phyloP scores from a whole-genome alignment of 2,888 invertebrate genomes.

The Cabera pusaria region DNA sequence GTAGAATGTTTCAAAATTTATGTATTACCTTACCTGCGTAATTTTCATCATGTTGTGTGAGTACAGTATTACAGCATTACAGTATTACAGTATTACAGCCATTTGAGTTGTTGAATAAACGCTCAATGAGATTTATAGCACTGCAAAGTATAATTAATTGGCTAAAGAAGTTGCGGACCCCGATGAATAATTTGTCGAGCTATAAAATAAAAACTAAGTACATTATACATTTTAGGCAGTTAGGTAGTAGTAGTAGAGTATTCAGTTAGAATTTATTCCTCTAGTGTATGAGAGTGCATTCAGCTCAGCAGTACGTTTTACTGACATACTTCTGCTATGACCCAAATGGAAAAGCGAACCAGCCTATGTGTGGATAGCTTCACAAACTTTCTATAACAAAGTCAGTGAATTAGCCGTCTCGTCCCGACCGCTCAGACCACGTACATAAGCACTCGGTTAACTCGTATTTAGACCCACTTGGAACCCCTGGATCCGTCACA shows the following conservation, averaged over 20 bases:
- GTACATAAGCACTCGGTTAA: slow-evolving; percentile 33
- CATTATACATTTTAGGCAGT: too few relatives aligned
- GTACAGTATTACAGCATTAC: too few relatives aligned
- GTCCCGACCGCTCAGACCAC: slow-evolving; percentile 27
- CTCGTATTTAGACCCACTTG: slow-evolving; percentile 31
- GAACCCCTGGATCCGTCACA: slow-evolving; percentile 37
- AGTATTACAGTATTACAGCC: too few relatives aligned
- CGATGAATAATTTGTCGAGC: slow-evolving; percentile 15
- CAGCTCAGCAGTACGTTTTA: slow-evolving; percentile 44
- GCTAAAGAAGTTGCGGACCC: slow-evolving; percentile 16
- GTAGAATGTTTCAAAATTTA: too few relatives aligned
- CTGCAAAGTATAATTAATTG: slow-evolving; percentile 16
- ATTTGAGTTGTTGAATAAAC: slow-evolving; percentile 14
- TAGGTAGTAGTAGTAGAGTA: too few relatives aligned
- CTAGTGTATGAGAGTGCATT: slow-evolving; percentile 45
- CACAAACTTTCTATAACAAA: slow-evolving; percentile 44
- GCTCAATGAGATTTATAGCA: slow-evolving; percentile 8
- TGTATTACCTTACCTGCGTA: too few relatives aligned
- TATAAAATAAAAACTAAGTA: slow-evolving; percentile 11
- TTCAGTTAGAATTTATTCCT: too few relatives aligned
- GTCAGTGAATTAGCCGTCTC: slow-evolving; percentile 36
- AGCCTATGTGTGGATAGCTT: slow-evolving; percentile 58
- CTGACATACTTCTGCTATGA: slow-evolving; percentile 57
- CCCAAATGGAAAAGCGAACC: slow-evolving; percentile 54
- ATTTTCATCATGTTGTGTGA: too few relatives aligned